phyloP scores from a whole-genome alignment of 92 coral and sea anemone genomes.

The Zoanthus sociatus region DNA sequence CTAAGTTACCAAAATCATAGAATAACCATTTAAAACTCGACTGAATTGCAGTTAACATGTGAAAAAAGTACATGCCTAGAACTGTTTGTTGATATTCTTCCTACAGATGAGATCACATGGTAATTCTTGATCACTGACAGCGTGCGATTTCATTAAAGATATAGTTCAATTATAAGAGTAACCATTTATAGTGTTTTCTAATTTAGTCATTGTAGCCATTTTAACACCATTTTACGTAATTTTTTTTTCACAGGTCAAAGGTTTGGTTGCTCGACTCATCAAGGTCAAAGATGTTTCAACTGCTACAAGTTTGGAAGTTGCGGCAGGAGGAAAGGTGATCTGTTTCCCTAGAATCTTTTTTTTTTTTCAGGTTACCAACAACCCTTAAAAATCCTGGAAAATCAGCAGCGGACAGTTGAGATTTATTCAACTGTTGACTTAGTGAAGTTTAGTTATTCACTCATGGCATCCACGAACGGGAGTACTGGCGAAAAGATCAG shows the following conservation, averaged over 20 bases:
- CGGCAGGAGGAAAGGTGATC: constrained; percentile 92
- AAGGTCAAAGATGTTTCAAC: constrained; percentile 91
- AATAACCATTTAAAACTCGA: too few relatives aligned
- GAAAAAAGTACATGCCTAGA: not conserved
- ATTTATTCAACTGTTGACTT: too few relatives aligned
- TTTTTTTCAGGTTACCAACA: not conserved
- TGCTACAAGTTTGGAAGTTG: constrained; percentile 92
- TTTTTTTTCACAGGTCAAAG: constrained; percentile 79
- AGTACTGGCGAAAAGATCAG: too few relatives aligned
- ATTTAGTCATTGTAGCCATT: not conserved
- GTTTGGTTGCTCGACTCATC: constrained; percentile 91
- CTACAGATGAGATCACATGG: not conserved
- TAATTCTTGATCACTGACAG: too few relatives aligned
- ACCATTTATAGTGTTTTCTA: not conserved
- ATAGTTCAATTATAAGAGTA: too few relatives aligned
- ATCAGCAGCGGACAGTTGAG: too few relatives aligned
- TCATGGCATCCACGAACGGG: too few relatives aligned
- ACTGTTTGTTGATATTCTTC: not conserved
- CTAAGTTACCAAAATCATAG: too few relatives aligned
- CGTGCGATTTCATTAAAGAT: too few relatives aligned
- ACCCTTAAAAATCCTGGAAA: not conserved
- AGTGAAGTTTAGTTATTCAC: too few relatives aligned
- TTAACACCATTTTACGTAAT: not conserved
- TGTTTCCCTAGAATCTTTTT: not conserved
- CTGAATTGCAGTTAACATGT: too few relatives aligned